Percentiles rank a stretch among this genome's conserved stretches.
Evolutionary conservation across 2,113 vertebrate species (phyloP).

Genomic region (Nesoenas mayeri): DNA sequence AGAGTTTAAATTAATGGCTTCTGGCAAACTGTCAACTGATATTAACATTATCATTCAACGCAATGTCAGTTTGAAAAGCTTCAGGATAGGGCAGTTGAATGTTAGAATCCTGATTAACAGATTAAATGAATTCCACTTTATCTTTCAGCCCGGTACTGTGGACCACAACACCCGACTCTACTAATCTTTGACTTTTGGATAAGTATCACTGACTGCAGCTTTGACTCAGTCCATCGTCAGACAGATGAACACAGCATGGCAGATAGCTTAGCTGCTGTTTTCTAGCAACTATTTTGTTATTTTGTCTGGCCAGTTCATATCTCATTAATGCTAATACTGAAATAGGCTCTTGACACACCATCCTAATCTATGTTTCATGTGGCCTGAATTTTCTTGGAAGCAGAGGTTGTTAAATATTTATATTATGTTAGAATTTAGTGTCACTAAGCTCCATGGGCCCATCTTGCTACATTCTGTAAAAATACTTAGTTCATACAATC

Average conservation of each 20-base stretch:
- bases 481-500: conserved; percentile 6
- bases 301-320: conserved; percentile 26
- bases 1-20: conserved; percentile 70
- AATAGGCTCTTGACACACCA: background rate
- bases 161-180: conserved; percentile 15
- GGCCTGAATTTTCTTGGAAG: conserved; percentile 29
- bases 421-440: conserved; percentile 24
- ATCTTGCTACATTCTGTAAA: background rate
- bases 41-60: conserved; percentile 70
- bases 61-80: conserved; percentile 63
- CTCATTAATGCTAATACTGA: conserved; percentile 42
- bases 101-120: conserved; percentile 66
- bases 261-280: conserved; percentile 38
- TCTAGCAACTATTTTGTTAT: conserved; percentile 38
- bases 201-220: conserved; percentile 42
- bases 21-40: conserved; percentile 75
- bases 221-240: background rate
- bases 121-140: conserved; percentile 68
- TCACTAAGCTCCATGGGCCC: background rate
- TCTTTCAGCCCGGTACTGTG: conserved; percentile 12
- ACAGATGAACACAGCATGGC: conserved; percentile 3
- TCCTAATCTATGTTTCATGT: conserved; percentile 50
- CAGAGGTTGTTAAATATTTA: conserved; percentile 46
- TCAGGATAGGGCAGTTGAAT: conserved; percentile 62
- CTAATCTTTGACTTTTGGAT: conserved; percentile 58